Conservation (phyloP, 1,140 invertebrate species). For the Zaprionus lachaisei region DNA sequence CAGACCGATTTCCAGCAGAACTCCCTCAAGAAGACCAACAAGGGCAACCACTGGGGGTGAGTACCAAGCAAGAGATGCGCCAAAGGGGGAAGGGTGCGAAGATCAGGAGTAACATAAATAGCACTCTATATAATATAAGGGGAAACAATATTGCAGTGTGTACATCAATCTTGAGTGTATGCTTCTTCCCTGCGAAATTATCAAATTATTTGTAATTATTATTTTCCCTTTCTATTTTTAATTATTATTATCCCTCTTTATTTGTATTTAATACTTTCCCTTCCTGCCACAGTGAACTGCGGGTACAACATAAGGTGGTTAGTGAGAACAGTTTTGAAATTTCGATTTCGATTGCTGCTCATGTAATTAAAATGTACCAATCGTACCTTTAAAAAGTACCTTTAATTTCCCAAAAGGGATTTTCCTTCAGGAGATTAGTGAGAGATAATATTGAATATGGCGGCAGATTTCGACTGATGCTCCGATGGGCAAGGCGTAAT, state of each 20-base stretch:
- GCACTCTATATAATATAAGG: no score
- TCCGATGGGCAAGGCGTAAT: not conserved
- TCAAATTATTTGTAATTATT: no score
- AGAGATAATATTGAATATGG: not conserved
- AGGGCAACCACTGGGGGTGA: constrained; percentile 96
- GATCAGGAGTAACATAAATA: not conserved
- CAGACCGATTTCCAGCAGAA: constrained; percentile 90
- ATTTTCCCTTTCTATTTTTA: no score
- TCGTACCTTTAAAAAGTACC: not conserved
- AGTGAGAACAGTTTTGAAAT: not conserved
- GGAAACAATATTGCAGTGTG: no score
- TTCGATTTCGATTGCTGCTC: not conserved
- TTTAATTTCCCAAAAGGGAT: not conserved
- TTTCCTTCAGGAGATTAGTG: constrained; percentile 87
- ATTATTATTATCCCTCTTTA: no score
- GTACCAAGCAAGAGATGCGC: constrained; percentile 48
- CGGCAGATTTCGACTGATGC: not conserved
- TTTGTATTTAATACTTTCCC: not conserved
- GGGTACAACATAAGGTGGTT: no score
- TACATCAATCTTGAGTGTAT: no score
- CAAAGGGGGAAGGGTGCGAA: not conserved
- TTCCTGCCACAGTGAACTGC: no score
- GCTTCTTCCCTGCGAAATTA: no score
- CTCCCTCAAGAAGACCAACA: constrained; percentile 92
- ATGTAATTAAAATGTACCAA: not conserved